Evolutionary conservation across 2,888 invertebrate species (phyloP).

Genomic region (Ormyrus thymus): DNA sequence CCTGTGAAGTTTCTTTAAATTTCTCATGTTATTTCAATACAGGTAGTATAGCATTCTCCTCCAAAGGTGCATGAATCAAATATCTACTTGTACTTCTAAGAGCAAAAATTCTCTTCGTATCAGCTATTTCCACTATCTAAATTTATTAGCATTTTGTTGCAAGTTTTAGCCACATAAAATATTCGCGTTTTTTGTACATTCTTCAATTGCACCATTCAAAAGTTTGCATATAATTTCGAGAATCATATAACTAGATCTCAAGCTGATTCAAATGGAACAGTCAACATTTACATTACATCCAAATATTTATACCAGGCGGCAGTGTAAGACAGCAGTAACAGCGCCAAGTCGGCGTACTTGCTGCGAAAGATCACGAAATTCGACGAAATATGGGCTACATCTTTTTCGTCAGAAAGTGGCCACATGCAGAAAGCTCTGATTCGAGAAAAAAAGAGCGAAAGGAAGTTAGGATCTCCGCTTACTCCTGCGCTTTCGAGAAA

Average conservation of each 20-base stretch:
- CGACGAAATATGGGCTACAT: slow-evolving; percentile 18
- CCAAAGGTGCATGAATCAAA: not conserved
- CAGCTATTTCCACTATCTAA: no score
- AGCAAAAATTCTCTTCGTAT: not conserved
- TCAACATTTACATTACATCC: no score
- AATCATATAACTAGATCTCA: not conserved
- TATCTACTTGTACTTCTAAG: not conserved
- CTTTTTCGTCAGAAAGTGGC: slow-evolving; percentile 4
- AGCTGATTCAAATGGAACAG: not conserved
- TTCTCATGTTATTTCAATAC: not conserved
- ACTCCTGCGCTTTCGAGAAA: slow-evolving; percentile 31
- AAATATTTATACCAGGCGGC: not conserved
- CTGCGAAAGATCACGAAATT: slow-evolving; percentile 10
- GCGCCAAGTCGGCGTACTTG: not conserved
- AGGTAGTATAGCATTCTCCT: not conserved
- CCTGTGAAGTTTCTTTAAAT: slow-evolving; percentile 17
- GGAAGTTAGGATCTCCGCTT: slow-evolving; percentile 19
- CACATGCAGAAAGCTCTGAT: slow-evolving; percentile 9
- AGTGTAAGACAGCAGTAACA: not conserved
- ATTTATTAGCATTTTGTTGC: no score
- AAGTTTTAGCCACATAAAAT: no score
- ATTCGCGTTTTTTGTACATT: no score
- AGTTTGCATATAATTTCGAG: not conserved
- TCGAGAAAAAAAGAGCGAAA: slow-evolving; percentile 17
- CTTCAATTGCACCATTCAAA: no score